Evolutionary conservation across 1,140 invertebrate genomes (phyloP).

Genomic region (Drosophila littoralis): DNA sequence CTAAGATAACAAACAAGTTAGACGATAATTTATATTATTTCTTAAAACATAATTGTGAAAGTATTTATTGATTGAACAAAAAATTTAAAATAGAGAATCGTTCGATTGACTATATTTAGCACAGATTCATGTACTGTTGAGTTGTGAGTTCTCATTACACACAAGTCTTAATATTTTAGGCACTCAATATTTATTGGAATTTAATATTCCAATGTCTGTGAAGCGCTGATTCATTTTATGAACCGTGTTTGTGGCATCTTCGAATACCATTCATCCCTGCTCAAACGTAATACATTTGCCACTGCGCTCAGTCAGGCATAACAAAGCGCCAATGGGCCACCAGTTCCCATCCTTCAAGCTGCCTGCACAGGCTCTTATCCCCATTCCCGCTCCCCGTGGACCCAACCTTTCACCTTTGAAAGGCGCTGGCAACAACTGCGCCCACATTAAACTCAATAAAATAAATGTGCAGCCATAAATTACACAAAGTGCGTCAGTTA

Average conservation of each 20-base stretch:
- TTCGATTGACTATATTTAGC: too few species aligned
- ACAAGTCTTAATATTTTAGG: not conserved
- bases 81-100: too few species aligned
- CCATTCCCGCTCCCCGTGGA: not conserved
- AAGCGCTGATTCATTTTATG: constrained; percentile 33
- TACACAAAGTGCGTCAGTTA: constrained; percentile 69
- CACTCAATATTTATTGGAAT: constrained; percentile 13
- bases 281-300: constrained; percentile 35
- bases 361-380: not conserved
- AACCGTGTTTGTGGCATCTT: constrained; percentile 39
- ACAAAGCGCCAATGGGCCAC: constrained; percentile 51
- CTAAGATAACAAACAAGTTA: too few species aligned
- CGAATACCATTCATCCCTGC: constrained; percentile 24
- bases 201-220: constrained; percentile 32
- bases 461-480: constrained; percentile 78
- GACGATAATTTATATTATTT: too few species aligned
- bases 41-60: too few species aligned
- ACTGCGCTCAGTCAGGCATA: constrained; percentile 42
- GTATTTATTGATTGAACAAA: too few species aligned
- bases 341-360: constrained; percentile 34
- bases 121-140: too few species aligned
- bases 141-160: not conserved
- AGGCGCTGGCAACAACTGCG: constrained; percentile 56
- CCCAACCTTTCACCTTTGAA: constrained; percentile 51
- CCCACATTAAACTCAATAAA: constrained; percentile 79